phyloP scores from a whole-genome alignment of 2,113 vertebrate genomes.

The Meleagris gallopavo region DNA sequence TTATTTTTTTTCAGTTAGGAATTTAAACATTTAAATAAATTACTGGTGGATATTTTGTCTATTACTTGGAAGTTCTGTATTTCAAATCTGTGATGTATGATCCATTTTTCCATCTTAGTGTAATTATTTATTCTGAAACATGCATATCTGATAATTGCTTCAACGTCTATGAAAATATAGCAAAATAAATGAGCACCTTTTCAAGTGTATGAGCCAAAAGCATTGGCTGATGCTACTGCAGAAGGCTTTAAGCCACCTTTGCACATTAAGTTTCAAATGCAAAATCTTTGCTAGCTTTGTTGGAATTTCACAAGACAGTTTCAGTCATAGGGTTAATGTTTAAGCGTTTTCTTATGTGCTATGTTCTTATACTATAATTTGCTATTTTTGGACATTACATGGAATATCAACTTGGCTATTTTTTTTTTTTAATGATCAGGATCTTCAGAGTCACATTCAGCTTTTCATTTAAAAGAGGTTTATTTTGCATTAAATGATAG shows the following conservation, averaged over 20 bases:
- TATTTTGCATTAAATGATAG: neutral
- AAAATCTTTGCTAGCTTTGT: neutral
- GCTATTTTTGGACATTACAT: neutral
- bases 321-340: neutral
- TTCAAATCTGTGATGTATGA: neutral
- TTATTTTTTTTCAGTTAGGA: slow-evolving; percentile 23
- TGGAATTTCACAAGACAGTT: neutral
- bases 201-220: neutral
- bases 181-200: neutral
- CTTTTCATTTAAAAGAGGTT: neutral
- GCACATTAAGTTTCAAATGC: neutral
- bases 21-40: slow-evolving; percentile 28
- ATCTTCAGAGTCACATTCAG: neutral
- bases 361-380: neutral
- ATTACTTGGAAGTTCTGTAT: neutral
- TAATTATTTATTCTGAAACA: neutral
- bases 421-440: neutral
- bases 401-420: neutral
- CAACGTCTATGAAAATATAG: neutral
- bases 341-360: neutral
- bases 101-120: neutral
- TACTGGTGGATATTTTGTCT: slow-evolving; percentile 10
- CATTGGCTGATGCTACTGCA: neutral
- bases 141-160: neutral
- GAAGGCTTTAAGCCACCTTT: neutral